phyloP scores from a whole-genome alignment of 1,140 invertebrate species.

The Megathymus violae region DNA sequence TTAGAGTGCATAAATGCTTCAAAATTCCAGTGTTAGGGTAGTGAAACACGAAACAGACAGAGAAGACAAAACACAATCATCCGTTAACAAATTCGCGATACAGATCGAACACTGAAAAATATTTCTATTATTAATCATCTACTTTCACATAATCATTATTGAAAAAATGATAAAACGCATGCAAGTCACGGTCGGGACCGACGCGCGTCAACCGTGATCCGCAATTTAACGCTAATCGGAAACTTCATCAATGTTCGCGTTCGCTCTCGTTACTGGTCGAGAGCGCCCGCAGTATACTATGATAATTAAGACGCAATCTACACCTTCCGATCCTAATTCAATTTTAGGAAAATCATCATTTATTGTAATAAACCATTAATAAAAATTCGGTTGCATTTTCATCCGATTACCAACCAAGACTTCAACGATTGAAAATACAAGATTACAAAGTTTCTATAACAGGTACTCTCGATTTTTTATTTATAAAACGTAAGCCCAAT shows the following conservation, averaged over 20 bases:
- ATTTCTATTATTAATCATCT: constrained; percentile 77
- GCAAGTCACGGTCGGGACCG: constrained; percentile 48
- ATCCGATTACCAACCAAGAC: background rate
- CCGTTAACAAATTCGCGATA: constrained; percentile 73
- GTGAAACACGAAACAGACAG: constrained; percentile 61
- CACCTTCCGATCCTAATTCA: background rate
- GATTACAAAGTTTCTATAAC: no score
- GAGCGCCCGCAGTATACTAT: background rate
- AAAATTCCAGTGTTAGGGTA: constrained; percentile 64
- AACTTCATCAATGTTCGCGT: constrained; percentile 44
- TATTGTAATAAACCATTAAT: background rate
- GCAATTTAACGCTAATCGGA: constrained; percentile 58
- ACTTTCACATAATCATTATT: constrained; percentile 70
- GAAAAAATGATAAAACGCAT: constrained; percentile 65
- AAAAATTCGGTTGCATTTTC: background rate
- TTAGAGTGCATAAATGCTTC: constrained; percentile 80
- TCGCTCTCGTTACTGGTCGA: constrained; percentile 3
- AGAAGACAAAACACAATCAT: constrained; percentile 73
- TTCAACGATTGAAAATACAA: no score
- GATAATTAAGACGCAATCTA: background rate
- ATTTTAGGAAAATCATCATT: background rate
- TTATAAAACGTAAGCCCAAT: no score
- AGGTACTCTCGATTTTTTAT: no score
- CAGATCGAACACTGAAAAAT: constrained; percentile 79
- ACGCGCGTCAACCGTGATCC: constrained; percentile 28